Conservation (phyloP, 2,113 vertebrate genomes). For the Benitochromis conjunctus region DNA sequence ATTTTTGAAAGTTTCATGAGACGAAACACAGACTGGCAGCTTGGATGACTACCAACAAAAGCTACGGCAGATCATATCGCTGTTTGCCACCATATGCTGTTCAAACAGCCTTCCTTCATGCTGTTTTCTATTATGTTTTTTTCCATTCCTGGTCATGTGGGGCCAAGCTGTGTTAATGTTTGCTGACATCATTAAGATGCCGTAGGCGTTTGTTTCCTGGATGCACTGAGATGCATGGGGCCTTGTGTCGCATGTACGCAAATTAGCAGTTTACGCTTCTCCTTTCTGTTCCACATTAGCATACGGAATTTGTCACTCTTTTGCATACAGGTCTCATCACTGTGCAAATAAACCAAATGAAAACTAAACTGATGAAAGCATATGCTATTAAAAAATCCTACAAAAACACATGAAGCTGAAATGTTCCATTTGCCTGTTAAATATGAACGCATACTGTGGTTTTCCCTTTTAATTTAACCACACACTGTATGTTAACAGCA, state of each 20-base stretch:
- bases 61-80: neutral
- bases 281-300: slow-evolving; percentile 11
- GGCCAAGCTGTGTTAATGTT: neutral
- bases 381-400: neutral
- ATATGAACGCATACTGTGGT: neutral
- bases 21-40: neutral
- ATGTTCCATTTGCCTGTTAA: slow-evolving; percentile 3
- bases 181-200: neutral
- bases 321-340: neutral
- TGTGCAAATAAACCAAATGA: neutral
- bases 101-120: neutral
- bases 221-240: neutral
- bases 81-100: neutral
- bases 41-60: neutral
- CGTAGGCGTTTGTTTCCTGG: neutral
- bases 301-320: neutral
- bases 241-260: neutral
- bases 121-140: neutral
- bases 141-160: neutral
- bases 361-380: neutral
- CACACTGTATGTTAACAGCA: slow-evolving; percentile 8
- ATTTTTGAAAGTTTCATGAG: neutral
- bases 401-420: neutral
- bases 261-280: slow-evolving; percentile 5
- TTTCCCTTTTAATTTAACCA: slow-evolving; percentile 13